Base-by-base conservation (phyloP, 2,797 vertebrate species). In the Myotis daubentonii region DNA sequence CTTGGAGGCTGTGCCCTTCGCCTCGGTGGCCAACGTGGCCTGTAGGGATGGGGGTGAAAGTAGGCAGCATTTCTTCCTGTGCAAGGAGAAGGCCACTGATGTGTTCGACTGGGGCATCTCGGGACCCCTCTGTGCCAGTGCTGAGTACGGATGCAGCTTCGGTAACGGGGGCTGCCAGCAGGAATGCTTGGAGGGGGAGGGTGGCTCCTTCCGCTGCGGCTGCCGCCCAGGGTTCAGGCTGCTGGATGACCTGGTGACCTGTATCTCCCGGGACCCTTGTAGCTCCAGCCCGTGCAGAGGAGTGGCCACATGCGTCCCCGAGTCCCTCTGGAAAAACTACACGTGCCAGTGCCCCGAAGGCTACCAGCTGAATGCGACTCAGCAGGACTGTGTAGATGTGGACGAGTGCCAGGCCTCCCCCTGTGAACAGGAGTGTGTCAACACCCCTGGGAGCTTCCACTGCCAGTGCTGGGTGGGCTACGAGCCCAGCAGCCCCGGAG, bases 111-210 rank as follows among this genome's bases (percentile, higher is more conserved):
- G 98, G 98, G 80, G 91, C 28, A 96, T 72, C 36, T 80, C 95
- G 0, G 98, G 98, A 0, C 98, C 98, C 0, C 92, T 98, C 36
- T 99, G 98, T 22, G 91, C 97, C 8, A 74, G 88, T 6, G 20
- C 96, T 55, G 36, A 94, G 6, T 92, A 87, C 0, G 41, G 94
- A 60, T 99, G 98, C 49, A 38, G 57, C 53, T 97, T 97, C 75
- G 96, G 47, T 94, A 98, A 98, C 0, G 98, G 98, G 0, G 98
- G 98, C 74, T 98, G 98, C 87, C 96, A 98, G 62, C 98, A 98
- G n/a, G 93, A 15, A 11, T 99, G 98, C 92, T 89, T 98, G 7
- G 97, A 98, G 6, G 96, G 2, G 0, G 93, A 95, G 0, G 95
- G 97, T 0, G 70, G 91, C 53, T 97, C 44, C 60, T 65, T 98